A percentile compares a stretch with the other conserved stretches of the same genome.
Conservation (phyloP, 2,888 invertebrate genomes). For the Cetonia aurata region DNA sequence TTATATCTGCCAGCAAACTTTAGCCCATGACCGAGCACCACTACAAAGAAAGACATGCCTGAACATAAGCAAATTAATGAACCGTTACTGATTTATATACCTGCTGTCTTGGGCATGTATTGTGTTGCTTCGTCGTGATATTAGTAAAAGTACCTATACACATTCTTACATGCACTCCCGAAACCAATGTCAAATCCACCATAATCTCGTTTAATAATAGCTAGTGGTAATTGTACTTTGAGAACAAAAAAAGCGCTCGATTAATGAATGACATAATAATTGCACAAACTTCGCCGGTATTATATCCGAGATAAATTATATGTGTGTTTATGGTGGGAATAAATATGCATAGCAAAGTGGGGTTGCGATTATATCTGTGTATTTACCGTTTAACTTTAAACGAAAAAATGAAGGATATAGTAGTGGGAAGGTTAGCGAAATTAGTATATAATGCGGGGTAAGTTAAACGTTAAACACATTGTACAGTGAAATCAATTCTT, state of each 20-base stretch:
- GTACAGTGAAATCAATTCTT: conserved; percentile 47
- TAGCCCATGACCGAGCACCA: background rate
- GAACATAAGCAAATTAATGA: conserved; percentile 23
- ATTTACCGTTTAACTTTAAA: too few relatives aligned
- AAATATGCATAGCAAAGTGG: conserved; percentile 22
- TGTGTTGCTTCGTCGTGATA: background rate
- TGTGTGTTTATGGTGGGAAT: background rate
- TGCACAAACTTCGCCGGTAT: background rate
- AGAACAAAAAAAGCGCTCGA: background rate
- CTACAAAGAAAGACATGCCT: background rate
- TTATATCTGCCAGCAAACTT: background rate
- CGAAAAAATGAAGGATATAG: too few relatives aligned
- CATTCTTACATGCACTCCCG: conserved; percentile 12
- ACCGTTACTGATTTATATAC: conserved; percentile 14
- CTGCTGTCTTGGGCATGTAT: background rate
- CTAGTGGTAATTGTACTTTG: background rate
- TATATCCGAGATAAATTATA: background rate
- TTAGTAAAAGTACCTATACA: conserved; percentile 35
- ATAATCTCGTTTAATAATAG: background rate
- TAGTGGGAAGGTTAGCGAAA: conserved; percentile 49
- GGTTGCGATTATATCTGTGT: conserved; percentile 1
- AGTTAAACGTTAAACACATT: conserved; percentile 47
- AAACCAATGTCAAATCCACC: conserved; percentile 39
- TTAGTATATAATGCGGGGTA: conserved; percentile 52
- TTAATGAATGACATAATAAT: conserved; percentile 16